phyloP scores from a whole-genome alignment of 2,888 invertebrate genomes.

The Acronicta aceris region DNA sequence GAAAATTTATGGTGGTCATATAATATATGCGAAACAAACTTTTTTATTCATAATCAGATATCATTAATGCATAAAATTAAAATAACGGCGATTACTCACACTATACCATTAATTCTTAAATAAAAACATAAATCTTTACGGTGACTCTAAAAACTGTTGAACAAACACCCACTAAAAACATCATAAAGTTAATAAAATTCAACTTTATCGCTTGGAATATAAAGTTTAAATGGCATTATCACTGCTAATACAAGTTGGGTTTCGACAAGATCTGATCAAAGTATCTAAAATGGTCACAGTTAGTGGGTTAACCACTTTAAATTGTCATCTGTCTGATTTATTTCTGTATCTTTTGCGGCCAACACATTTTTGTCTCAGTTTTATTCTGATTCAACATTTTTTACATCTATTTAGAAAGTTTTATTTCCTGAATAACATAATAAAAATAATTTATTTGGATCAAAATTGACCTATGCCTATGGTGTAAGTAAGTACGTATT shows the following conservation, averaged over 20 bases:
- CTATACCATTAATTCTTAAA: conserved; percentile 85
- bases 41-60: conserved; percentile 70
- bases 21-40: conserved; percentile 57
- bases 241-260: conserved; percentile 69
- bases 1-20: conserved; percentile 52
- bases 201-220: conserved; percentile 63
- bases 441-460: conserved; percentile 55
- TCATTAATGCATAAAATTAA: conserved; percentile 83
- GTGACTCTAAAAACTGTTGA: conserved; percentile 80
- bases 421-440: conserved; percentile 61
- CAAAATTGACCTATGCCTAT: conserved; percentile 28
- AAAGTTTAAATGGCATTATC: conserved; percentile 61
- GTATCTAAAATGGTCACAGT: conserved; percentile 90
- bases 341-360: conserved; percentile 87
- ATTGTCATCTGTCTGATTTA: conserved; percentile 90
- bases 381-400: conserved; percentile 61
- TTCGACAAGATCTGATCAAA: conserved; percentile 88
- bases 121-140: conserved; percentile 87
- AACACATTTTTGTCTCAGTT: conserved; percentile 84
- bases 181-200: conserved; percentile 63
- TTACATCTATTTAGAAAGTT: conserved; percentile 62
- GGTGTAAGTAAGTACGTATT: conserved; percentile 28
- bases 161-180: conserved; percentile 85
- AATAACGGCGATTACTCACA: conserved; percentile 86
- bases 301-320: conserved; percentile 90